These are phyloP conservation scores for Pseudochirops cupreus DNA, from an alignment of 2,797 vertebrate genomes.

Conservation along the genomic window DNA sequence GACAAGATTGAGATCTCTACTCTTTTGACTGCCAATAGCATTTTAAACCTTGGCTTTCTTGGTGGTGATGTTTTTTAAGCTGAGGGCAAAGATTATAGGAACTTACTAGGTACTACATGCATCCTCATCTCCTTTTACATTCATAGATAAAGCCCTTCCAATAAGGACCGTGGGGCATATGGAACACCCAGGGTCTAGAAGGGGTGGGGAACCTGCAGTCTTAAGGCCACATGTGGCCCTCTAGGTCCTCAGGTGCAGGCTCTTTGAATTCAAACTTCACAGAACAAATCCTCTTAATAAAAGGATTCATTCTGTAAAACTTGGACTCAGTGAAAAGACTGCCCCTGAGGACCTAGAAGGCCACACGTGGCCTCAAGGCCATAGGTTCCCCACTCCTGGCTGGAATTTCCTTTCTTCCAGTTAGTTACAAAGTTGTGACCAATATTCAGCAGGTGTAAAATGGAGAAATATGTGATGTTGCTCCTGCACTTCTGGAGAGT, in stretches of 20 bases:
- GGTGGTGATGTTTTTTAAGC: conserved; percentile 52
- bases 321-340: no score
- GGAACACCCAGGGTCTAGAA: not conserved
- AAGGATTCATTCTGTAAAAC: no score
- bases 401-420: not conserved
- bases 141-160: not conserved
- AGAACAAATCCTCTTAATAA: no score
- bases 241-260: no score
- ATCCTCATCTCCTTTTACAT: not conserved
- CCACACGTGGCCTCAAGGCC: no score
- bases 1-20: not conserved
- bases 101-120: conserved; percentile 23
- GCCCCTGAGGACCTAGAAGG: no score
- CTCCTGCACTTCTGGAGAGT: not conserved
- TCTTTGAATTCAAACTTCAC: no score
- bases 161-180: not conserved
- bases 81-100: conserved; percentile 10
- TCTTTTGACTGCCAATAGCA: conserved; percentile 65
- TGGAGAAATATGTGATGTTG: not conserved
- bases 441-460: not conserved
- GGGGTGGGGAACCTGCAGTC: no score
- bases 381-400: no score
- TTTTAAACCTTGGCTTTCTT: not conserved
- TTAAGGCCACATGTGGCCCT: no score
- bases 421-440: not conserved